phyloP scores from a whole-genome alignment of 2,797 vertebrate genomes.

The Spatula versicolor region DNA sequence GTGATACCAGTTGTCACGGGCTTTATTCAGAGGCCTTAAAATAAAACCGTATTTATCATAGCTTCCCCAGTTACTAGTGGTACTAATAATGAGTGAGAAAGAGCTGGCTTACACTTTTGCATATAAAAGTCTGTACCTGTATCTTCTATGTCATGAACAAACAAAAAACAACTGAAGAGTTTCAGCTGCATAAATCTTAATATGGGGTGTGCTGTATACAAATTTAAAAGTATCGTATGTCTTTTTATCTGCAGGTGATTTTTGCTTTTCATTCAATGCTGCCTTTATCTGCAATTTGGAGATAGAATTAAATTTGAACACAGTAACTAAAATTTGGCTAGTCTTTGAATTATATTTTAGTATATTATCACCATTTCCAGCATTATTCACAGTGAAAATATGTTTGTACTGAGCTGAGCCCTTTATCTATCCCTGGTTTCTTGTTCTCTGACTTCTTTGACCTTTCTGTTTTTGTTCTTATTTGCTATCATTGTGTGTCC shows the following conservation, averaged over 20 bases:
- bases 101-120: not conserved
- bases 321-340: not conserved
- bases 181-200: not conserved
- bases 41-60: not conserved
- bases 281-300: not conserved
- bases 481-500: constrained; percentile 3
- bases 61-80: not conserved
- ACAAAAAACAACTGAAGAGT: not conserved
- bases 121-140: not conserved
- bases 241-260: not conserved
- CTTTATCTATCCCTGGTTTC: constrained; percentile 9
- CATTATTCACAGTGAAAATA: constrained; percentile 14
- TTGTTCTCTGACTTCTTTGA: constrained; percentile 8
- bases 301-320: not conserved
- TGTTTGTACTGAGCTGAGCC: constrained; percentile 13
- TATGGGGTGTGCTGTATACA: not conserved
- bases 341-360: constrained; percentile 3
- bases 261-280: not conserved
- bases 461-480: constrained; percentile 35
- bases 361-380: not conserved
- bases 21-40: not conserved
- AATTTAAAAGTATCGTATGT: not conserved
- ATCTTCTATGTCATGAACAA: not conserved
- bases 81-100: not conserved
- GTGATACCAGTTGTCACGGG: not conserved